Base-by-base conservation (phyloP, 1,140 invertebrate species). In the Diachasmimorpha longicaudata region DNA sequence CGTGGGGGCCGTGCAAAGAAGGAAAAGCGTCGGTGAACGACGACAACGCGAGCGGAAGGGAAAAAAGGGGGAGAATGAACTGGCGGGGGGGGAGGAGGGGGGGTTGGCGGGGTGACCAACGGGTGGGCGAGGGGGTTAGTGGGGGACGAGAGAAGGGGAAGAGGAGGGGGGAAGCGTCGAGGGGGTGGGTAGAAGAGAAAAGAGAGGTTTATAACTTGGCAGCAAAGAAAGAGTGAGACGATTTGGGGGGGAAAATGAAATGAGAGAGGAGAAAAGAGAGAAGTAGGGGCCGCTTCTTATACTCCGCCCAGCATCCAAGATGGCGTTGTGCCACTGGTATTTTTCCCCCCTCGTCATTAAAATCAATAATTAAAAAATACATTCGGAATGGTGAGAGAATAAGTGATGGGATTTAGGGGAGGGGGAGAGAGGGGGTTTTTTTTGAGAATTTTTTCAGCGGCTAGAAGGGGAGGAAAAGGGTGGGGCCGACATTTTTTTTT, bases 351-450 rank as follows among this genome's bases (percentile, higher is more conserved):
- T 88, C 85, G 86, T 88, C 88, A 88, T 88, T 89, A 89, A 89
- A 89, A 89, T 89, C 88, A 89, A 89, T 89, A 89, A 89, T 88
- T 89, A 89, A 89, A 89, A 89, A 89, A 89, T 89, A 89, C 87
- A 89, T 88, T 85, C 86, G 85, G 85, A 68, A 74, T 52, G 25
- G 58, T 66, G 82, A 83, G 82, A 31, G 21, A 55, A 55, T 13
- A 55, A 16, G n/a, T 21, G 48, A 55, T 55, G 48, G 19, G 9
- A 6, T 55, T 19, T 14, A 9, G 39, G 39, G 13, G 9, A 11
- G n/a, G n/a, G n/a, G n/a, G n/a, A n/a, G n/a, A n/a, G n/a, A n/a
- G n/a, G n/a, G n/a, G n/a, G n/a, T n/a, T n/a, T n/a, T 42, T 42
- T 42, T 42, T 42, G 39, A 10, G 9, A 10, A 42, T 11, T 42